Evolutionary conservation across 2,797 vertebrate genomes (phyloP).

Genomic region (Lacerta bilineata): DNA sequence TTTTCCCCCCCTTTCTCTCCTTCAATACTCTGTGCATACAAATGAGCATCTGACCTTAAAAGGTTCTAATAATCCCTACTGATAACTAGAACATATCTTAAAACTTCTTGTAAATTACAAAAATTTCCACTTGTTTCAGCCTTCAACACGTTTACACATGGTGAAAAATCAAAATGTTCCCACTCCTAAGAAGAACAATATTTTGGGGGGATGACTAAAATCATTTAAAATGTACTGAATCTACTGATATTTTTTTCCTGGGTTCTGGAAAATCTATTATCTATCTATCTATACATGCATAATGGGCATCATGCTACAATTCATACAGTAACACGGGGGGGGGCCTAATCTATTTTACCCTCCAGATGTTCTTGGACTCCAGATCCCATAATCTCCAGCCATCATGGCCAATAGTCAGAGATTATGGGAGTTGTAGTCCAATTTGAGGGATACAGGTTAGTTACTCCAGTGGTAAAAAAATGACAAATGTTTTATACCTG

Average conservation of each 20-base stretch:
- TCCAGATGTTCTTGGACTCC: too few species aligned
- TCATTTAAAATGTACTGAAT: too few species aligned
- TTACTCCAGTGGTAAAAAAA: background rate
- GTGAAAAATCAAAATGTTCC: background rate
- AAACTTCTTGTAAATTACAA: background rate
- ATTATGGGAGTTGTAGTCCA: too few species aligned
- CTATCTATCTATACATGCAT: background rate
- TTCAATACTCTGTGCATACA: background rate
- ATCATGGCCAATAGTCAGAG: too few species aligned
- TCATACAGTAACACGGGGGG: background rate
- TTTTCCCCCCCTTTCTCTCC: background rate
- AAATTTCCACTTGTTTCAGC: background rate
- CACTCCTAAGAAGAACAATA: background rate
- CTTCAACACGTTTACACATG: background rate
- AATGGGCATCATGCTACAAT: background rate
- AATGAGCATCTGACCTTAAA: constrained; percentile 10
- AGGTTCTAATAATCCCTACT: background rate
- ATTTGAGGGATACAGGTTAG: too few species aligned
- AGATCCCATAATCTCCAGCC: too few species aligned
- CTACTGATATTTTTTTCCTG: background rate
- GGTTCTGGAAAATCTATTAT: background rate
- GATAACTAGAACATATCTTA: background rate
- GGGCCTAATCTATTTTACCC: too few species aligned
- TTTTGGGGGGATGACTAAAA: background rate
- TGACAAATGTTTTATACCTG: background rate